Conservation (phyloP, 2,113 vertebrate species). For the Sceloporus tristichus region DNA sequence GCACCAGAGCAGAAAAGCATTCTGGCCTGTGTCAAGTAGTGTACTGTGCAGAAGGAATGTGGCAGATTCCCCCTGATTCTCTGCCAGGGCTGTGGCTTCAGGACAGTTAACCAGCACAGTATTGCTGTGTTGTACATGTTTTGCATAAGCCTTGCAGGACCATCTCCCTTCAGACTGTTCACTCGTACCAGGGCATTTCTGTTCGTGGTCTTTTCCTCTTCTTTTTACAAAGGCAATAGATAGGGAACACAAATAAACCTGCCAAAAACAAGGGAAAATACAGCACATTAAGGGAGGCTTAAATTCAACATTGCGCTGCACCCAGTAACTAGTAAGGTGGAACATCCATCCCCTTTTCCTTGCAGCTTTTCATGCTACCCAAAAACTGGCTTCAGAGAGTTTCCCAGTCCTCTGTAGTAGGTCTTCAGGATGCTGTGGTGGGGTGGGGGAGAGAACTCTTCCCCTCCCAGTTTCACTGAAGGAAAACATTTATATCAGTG, state of each 20-base stretch:
- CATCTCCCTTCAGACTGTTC: conserved; percentile 51
- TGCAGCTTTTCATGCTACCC: too few relatives aligned
- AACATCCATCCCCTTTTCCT: too few relatives aligned
- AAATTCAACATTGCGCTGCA: too few relatives aligned
- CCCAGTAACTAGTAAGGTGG: too few relatives aligned
- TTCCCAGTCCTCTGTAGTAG: too few relatives aligned
- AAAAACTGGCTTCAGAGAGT: too few relatives aligned
- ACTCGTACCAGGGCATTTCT: conserved; percentile 83
- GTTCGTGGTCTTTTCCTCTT: conserved; percentile 91
- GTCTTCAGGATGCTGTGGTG: too few relatives aligned
- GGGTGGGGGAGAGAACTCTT: too few relatives aligned
- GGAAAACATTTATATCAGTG: too few relatives aligned
- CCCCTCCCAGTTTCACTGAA: too few relatives aligned
- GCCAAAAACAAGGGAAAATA: conserved; percentile 54
- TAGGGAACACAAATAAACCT: conserved; percentile 94
- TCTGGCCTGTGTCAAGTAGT: conserved; percentile 69
- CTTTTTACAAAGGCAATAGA: conserved; percentile 97
- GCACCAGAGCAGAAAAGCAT: conserved; percentile 71
- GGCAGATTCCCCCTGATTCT: conserved; percentile 48
- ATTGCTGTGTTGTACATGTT: conserved; percentile 66
- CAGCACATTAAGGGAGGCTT: background rate
- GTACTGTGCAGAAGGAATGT: conserved; percentile 57
- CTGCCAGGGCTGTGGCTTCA: conserved; percentile 54
- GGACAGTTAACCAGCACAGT: conserved; percentile 52
- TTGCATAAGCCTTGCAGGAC: conserved; percentile 63